Base-by-base conservation (phyloP, 2,797 vertebrate genomes). In the Sebastiscus tertius region DNA sequence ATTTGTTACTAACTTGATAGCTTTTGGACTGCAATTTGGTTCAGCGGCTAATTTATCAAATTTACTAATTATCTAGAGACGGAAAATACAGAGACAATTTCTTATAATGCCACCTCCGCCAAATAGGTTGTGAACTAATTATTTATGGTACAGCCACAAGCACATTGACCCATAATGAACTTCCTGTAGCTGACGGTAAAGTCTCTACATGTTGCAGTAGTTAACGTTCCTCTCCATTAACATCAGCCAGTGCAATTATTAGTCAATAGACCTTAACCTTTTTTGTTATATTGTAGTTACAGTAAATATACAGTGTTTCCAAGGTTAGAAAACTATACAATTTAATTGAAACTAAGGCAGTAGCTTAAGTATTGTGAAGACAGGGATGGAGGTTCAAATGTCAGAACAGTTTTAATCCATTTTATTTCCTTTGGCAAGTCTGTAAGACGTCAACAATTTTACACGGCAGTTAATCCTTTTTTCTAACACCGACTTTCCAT, bases 11-110 rank as follows among this genome's bases (percentile, higher is more conserved):
- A 58, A 84, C 79, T 74, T 80, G 81, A 84, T 84, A 77, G 82
- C 84, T 90, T 90, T 91, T 89, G 85, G 81, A 81, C 76, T 72
- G 65, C 77, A 89, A 87, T 92, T 91, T 87, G 33, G 78, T 84
- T 88, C 76, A 75, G 61, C 49, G 3, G 75, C 75, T 78, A 88
- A 92, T 92, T 88, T 84, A 92, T 94, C 86, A 87, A 89, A 92
- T 77, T 82, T 73, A 79, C 84, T 89, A 87, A 92, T 94, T 92
- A 93, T 87, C 75, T 34, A 75, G 73, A 75, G 71, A 69, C 34
- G 14, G 82, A 79, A 91, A 91, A 87, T 88, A 87, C 88, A 85
- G 84, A 79, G 49, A 54, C 46, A 81, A 58, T 81, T 86, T 71
- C 87, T 87, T 82, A 93, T 88, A 88, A 83, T 79, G 74, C 75